These are phyloP conservation scores for Onychomys arenicola DNA, from an alignment of 2,797 vertebrate species.

Conservation along the genomic window DNA sequence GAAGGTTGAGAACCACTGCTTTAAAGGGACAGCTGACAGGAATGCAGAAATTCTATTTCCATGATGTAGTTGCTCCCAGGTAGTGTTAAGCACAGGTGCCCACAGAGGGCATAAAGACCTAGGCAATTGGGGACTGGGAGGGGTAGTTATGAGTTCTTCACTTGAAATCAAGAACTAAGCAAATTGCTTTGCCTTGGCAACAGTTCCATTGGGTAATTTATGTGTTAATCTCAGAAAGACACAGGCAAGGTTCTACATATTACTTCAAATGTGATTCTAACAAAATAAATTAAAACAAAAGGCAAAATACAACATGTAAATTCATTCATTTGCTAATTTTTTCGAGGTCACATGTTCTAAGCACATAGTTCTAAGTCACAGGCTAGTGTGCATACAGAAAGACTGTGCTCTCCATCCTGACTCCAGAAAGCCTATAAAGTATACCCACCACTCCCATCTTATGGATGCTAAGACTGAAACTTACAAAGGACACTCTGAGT, in stretches of 20 bases:
- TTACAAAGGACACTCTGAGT: background rate
- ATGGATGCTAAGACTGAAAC: background rate
- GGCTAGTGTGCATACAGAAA: background rate
- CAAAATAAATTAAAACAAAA: slow-evolving; percentile 51
- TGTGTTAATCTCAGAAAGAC: slow-evolving; percentile 50
- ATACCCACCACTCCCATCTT: background rate
- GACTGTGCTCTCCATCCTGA: rapidly evolving
- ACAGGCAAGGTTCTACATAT: slow-evolving; percentile 17
- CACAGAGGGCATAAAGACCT: background rate
- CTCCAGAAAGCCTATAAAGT: background rate
- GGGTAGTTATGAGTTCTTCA: background rate
- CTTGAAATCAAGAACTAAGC: slow-evolving; percentile 31
- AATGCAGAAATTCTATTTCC: background rate
- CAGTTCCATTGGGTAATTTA: slow-evolving; percentile 30
- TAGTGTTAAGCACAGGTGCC: background rate
- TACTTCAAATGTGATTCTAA: slow-evolving; percentile 41
- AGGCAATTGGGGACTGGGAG: background rate
- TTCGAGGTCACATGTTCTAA: slow-evolving; percentile 30
- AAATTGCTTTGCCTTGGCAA: slow-evolving; percentile 57
- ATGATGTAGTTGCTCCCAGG: background rate
- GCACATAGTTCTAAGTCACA: background rate
- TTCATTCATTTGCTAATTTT: slow-evolving; percentile 31
- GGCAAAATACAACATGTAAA: slow-evolving; percentile 36
- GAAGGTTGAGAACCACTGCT: background rate
- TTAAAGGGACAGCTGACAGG: no score